phyloP scores from a whole-genome alignment of 2,797 vertebrate species.

The Liasis olivaceus region DNA sequence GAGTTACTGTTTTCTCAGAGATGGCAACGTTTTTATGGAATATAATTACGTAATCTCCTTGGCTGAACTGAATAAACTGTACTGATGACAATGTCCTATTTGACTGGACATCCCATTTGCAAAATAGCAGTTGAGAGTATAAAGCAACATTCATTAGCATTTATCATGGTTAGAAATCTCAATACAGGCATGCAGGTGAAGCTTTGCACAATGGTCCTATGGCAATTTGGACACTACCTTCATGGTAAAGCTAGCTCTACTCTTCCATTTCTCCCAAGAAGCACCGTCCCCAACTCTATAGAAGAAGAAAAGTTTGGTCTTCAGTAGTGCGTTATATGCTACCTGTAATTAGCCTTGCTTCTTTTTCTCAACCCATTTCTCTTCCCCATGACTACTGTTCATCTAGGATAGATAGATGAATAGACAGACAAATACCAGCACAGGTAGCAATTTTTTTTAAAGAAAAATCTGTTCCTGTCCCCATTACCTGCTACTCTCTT shows the following conservation, averaged over 20 bases:
- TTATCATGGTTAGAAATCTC: background rate
- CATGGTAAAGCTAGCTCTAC: background rate
- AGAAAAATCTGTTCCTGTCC: background rate
- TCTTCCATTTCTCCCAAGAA: background rate
- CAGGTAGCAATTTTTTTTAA: background rate
- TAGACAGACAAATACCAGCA: too few relatives aligned
- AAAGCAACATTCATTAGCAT: background rate
- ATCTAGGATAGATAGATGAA: too few relatives aligned
- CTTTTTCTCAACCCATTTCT: background rate
- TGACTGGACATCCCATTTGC: background rate
- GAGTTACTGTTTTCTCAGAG: too few relatives aligned
- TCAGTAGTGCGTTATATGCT: background rate
- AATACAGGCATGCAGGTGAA: background rate
- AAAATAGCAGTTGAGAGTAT: background rate
- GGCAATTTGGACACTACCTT: background rate
- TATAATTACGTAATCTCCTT: background rate
- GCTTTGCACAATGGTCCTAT: background rate
- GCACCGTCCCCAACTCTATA: background rate
- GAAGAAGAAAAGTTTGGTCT: background rate
- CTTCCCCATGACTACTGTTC: background rate
- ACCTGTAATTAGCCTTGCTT: background rate
- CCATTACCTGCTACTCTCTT: background rate
- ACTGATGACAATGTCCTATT: background rate
- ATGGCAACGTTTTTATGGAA: background rate
- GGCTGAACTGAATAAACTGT: background rate